Evolutionary conservation across 2,888 invertebrate species (phyloP), one percentile per base, ranked within the genome.

Genomic region (Heliconius hortense): DNA sequence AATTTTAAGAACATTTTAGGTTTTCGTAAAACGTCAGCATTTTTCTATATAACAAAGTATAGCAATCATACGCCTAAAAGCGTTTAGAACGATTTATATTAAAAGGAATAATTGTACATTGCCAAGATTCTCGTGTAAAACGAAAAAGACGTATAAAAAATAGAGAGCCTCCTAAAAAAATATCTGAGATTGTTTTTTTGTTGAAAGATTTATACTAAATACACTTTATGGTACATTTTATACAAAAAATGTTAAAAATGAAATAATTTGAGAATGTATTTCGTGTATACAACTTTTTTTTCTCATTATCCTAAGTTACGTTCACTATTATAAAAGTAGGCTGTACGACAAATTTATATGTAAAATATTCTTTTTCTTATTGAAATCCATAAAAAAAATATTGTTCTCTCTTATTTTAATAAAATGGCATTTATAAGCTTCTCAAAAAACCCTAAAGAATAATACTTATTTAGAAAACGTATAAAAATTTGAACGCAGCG

Each of bases 21-120:
- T 4, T 64, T 35, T 24, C n/a, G 24, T n/a, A 35, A 64, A 35
- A 35, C 35, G 35, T 64, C 39, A 64, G 11, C 10, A 64, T 35
- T 64, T 64, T 64, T 39, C 31, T 21, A n/a, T 64, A 35, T 5
- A 13, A n/a, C 3, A 11, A 35, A 64, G 28, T 62, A 64, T 1
- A 64, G 35, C 64, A 64, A 39, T 67, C 43, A 28, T 48, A 67
- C 67, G 48, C 43, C 18, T 26, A 67, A 43, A 48, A 67, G 43
- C 67, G 21, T 48, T 26, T 15, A 21, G 48, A 43, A 67, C 67
- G 67, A 67, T 28, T 67, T 67, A 67, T 67, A 67, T 48, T 24
- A 67, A 68, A 68, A 39, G 39, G 8, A 24, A 53, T 68, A 53
- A 68, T 48, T 68, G 31, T 53, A 68, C 53, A 21, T 53, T 68